phyloP scores from a whole-genome alignment of 2,888 invertebrate species.

The Trileptium ribeirensis region DNA sequence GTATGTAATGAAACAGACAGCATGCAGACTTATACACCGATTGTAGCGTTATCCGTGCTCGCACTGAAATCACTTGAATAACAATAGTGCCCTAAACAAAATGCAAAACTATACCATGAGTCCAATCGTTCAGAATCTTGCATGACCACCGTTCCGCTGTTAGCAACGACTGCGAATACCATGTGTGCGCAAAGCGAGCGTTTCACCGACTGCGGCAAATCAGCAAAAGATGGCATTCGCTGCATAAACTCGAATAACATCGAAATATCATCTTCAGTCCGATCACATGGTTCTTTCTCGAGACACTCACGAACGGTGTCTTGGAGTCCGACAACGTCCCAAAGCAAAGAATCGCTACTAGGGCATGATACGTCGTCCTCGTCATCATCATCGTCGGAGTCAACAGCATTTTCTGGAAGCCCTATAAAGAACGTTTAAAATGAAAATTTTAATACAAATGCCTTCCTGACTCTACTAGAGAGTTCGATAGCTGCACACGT shows the following conservation, averaged over 20 bases:
- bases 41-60: no score
- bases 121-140: conserved; percentile 98
- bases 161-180: conserved; percentile 98
- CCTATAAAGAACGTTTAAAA: no score
- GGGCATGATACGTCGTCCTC: conserved; percentile 45
- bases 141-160: conserved; percentile 91
- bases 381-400: conserved; percentile 68
- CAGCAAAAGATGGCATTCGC: conserved; percentile 70
- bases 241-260: conserved; percentile 92
- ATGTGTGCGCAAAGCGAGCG: conserved; percentile 82
- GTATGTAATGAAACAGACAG: no score
- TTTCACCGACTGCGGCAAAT: conserved; percentile 88
- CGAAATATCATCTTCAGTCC: conserved; percentile 91
- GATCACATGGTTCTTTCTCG: conserved; percentile 89
- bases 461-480: no score
- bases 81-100: no score
- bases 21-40: no score
- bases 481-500: no score
- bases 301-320: conserved; percentile 94
- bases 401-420: conserved; percentile 86
- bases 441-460: no score
- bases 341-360: conserved; percentile 41
- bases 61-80: no score
- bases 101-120: conserved; percentile 79
- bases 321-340: conserved; percentile 60